phyloP scores from a whole-genome alignment of 2,888 invertebrate species.

The Venusia cambrica region DNA sequence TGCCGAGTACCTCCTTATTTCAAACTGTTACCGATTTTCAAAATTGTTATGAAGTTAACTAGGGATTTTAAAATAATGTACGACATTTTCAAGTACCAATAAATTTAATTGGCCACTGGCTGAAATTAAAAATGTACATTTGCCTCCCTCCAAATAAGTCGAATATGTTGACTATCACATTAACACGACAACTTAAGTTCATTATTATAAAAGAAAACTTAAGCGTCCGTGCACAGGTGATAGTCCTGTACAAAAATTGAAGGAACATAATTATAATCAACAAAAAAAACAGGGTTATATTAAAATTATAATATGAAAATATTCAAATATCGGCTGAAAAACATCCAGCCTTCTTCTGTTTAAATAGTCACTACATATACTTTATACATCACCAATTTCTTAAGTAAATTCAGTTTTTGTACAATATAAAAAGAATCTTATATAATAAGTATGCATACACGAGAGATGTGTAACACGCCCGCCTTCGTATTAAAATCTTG shows the following conservation, averaged over 20 bases:
- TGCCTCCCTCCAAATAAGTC: conserved; percentile 62
- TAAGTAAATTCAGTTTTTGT: conserved; percentile 81
- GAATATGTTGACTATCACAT: conserved; percentile 51
- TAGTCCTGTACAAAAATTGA: conserved; percentile 66
- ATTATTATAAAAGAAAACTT: conserved; percentile 23
- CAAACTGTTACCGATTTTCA: too few relatives aligned
- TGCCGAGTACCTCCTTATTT: too few relatives aligned
- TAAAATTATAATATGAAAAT: conserved; percentile 82
- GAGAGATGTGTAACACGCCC: conserved; percentile 67
- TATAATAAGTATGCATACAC: conserved; percentile 69
- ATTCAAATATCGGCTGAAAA: conserved; percentile 78
- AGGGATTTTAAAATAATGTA: conserved; percentile 53
- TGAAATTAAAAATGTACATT: conserved; percentile 77
- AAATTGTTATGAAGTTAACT: too few relatives aligned
- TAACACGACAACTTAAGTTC: conserved; percentile 31
- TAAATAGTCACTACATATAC: conserved; percentile 79
- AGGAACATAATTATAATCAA: conserved; percentile 67
- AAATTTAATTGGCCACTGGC: conserved; percentile 80
- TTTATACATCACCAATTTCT: conserved; percentile 81
- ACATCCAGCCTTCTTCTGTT: conserved; percentile 77
- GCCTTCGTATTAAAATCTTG: conserved; percentile 59
- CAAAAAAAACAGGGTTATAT: conserved; percentile 80
- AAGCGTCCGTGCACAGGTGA: conserved; percentile 41
- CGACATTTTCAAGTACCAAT: conserved; percentile 73
- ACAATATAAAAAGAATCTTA: conserved; percentile 82